A percentile compares a stretch with the other conserved stretches of the same genome.
phyloP scores from a whole-genome alignment of 2,888 invertebrate genomes.

The Chymomyza amoena region DNA sequence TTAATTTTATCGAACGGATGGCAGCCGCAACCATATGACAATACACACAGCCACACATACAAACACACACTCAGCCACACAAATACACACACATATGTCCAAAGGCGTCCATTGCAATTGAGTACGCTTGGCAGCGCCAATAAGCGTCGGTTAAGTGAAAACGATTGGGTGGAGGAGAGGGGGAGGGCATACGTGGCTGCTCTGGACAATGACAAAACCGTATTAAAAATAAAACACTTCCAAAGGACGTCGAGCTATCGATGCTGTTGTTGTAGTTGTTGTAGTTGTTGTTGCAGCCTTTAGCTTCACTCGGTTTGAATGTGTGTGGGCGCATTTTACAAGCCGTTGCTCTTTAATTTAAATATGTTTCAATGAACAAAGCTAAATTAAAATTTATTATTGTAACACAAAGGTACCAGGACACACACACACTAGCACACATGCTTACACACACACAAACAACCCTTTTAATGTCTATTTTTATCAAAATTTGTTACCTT shows the following conservation, averaged over 20 bases:
- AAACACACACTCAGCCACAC: conserved; percentile 16
- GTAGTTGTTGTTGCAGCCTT: not conserved
- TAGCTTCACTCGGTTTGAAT: not conserved
- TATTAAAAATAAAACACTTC: conserved; percentile 43
- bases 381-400: conserved; percentile 70
- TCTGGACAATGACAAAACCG: conserved; percentile 59
- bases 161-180: not conserved
- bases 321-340: conserved; percentile 62
- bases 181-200: not conserved
- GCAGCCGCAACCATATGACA: conserved; percentile 13
- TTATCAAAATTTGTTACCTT: conserved; percentile 55
- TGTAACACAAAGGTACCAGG: conserved; percentile 37
- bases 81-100: conserved; percentile 14
- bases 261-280: not conserved
- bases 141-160: conserved; percentile 39
- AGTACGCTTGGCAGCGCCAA: conserved; percentile 65
- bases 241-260: conserved; percentile 21
- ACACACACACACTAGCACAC: not conserved
- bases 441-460: conserved; percentile 15
- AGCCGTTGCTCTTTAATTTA: conserved; percentile 69
- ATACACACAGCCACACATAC: conserved; percentile 11
- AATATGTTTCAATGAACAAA: conserved; percentile 74
- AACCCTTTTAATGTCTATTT: conserved; percentile 65
- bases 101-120: conserved; percentile 40
- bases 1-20: conserved; percentile 67